Evolutionary conservation across 2,797 vertebrate species (phyloP).

Genomic region (Danio tinwini): DNA sequence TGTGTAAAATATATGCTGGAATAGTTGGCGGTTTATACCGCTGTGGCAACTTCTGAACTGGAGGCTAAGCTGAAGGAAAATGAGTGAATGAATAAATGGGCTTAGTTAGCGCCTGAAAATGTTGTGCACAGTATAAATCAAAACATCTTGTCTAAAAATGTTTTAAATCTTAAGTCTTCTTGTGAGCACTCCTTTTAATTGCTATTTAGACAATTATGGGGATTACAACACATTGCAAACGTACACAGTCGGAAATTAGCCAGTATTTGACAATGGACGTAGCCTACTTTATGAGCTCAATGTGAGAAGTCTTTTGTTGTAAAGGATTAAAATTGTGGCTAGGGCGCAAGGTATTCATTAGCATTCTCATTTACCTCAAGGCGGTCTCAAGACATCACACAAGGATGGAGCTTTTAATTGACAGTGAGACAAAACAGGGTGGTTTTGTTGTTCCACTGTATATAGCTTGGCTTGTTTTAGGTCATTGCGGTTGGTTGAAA

Average conservation of each 20-base stretch:
- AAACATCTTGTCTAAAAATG: not conserved
- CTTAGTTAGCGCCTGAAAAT: no score
- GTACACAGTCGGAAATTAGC: not conserved
- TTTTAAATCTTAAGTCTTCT: no score
- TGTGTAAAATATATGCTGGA: no score
- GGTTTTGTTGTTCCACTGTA: not conserved
- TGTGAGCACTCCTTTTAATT: not conserved
- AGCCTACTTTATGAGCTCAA: not conserved
- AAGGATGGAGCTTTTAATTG: constrained; percentile 21
- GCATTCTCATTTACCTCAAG: no score
- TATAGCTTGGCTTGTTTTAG: not conserved
- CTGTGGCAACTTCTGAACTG: no score
- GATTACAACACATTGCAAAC: not conserved
- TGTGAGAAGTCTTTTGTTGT: not conserved
- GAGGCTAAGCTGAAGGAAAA: no score
- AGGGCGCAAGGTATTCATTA: no score
- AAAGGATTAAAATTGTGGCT: not conserved
- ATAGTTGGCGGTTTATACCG: no score
- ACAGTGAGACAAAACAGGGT: not conserved
- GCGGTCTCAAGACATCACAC: not conserved
- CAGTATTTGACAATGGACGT: not conserved
- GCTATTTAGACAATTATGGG: not conserved
- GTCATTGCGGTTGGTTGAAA: not conserved
- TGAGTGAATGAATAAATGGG: no score
- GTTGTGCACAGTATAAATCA: not conserved